Conservation (phyloP, 2,113 vertebrate genomes). For the Ochotona princeps region DNA sequence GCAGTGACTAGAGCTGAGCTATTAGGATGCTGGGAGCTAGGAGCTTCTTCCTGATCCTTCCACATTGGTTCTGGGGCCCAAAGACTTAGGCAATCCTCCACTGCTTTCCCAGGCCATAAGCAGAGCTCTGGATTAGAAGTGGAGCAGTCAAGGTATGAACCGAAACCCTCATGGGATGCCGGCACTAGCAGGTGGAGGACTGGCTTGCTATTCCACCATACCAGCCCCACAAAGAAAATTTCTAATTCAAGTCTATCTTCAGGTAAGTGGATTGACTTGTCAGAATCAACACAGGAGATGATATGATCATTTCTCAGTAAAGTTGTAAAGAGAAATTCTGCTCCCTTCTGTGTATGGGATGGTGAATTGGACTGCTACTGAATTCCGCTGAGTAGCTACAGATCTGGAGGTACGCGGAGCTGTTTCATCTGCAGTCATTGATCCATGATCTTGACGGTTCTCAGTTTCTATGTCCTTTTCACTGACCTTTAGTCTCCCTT, state of each 20-base stretch:
- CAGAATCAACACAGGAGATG: background rate
- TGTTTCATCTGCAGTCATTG: background rate
- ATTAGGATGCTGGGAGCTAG: too few species aligned
- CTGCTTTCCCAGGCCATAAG: too few species aligned
- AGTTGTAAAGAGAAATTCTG: background rate
- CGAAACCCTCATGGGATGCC: too few species aligned
- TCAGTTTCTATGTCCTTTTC: background rate
- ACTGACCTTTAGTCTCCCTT: background rate
- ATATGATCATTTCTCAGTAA: background rate
- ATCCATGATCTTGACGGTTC: background rate
- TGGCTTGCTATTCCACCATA: too few species aligned
- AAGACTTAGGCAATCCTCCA: too few species aligned
- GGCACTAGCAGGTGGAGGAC: too few species aligned
- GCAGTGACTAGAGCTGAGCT: too few species aligned
- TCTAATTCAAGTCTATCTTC: background rate
- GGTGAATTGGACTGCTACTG: background rate
- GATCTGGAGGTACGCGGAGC: background rate
- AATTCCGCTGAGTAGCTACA: accelerated
- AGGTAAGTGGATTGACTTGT: background rate
- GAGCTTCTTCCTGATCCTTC: too few species aligned
- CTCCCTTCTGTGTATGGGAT: background rate
- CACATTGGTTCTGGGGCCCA: too few species aligned
- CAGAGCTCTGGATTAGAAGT: too few species aligned
- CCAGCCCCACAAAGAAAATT: background rate
- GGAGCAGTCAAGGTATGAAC: too few species aligned